Conservation (phyloP, 2,888 invertebrate genomes). For the Meiosimyza platycephala region DNA sequence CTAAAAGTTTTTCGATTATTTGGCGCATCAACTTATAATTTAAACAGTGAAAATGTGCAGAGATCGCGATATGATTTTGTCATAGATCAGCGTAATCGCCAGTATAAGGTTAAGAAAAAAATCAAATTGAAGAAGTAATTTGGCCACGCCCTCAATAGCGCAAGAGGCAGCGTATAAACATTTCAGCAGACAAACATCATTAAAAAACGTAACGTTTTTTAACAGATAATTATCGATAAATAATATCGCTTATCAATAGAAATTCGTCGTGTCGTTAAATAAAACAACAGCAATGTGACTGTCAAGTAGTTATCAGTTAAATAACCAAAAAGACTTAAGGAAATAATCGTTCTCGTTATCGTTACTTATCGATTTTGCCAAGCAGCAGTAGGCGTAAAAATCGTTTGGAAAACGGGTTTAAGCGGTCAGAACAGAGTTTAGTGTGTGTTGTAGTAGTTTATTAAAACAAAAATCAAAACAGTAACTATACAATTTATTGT, state of each 20-base stretch:
- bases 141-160: conserved; percentile 16
- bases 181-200: conserved; percentile 22
- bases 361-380: neutral
- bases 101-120: conserved; percentile 67
- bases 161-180: conserved; percentile 40
- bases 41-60: conserved; percentile 68
- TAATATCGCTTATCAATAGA: conserved; percentile 6
- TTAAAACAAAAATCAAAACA: neutral
- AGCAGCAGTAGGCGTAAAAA: neutral
- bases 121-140: conserved; percentile 57
- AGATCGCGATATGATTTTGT: conserved; percentile 69
- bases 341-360: neutral
- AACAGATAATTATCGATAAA: conserved; percentile 9
- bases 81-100: conserved; percentile 67
- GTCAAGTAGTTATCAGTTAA: conserved; percentile 15
- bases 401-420: neutral
- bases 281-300: conserved; percentile 47
- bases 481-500: neutral
- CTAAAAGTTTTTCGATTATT: conserved; percentile 65
- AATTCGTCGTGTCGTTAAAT: neutral
- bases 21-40: conserved; percentile 63
- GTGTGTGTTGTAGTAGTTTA: neutral
- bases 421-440: neutral
- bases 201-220: conserved; percentile 20
- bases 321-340: too few species aligned